These are phyloP conservation scores for Omphaloscelis lunosa DNA, from an alignment of 2,888 invertebrate species.

Conservation along the genomic window DNA sequence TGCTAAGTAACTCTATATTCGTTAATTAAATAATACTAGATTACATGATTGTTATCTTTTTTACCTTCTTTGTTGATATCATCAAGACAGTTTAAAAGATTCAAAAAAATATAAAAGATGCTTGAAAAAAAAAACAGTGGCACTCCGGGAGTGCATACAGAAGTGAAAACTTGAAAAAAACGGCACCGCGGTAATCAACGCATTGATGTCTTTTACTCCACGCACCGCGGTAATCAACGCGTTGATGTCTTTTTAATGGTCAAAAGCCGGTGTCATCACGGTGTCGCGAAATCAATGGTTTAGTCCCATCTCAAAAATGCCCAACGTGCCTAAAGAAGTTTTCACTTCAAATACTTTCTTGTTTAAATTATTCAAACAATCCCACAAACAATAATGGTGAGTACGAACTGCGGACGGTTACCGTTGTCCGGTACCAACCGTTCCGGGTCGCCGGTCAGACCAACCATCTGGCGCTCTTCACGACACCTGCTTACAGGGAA, in stretches of 20 bases:
- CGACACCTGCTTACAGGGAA: conserved; percentile 64
- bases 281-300: too few relatives aligned
- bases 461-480: conserved; percentile 70
- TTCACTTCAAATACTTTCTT: too few relatives aligned
- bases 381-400: conserved; percentile 26
- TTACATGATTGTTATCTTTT: not conserved
- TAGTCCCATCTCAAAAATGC: too few relatives aligned
- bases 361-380: conserved; percentile 28
- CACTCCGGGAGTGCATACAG: too few relatives aligned
- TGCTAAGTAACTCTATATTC: not conserved
- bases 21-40: not conserved
- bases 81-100: not conserved
- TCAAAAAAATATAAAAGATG: not conserved
- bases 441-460: conserved; percentile 72
- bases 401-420: conserved; percentile 40
- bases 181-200: too few relatives aligned
- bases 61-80: not conserved
- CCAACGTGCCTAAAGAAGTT: too few relatives aligned
- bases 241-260: too few relatives aligned
- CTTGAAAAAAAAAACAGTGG: not conserved
- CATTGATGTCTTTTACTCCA: too few relatives aligned
- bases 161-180: too few relatives aligned
- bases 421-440: conserved; percentile 58
- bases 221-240: too few relatives aligned
- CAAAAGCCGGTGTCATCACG: too few relatives aligned